A percentile compares a stretch with the other conserved stretches of the same genome.
phyloP scores from a whole-genome alignment of 1,140 invertebrate genomes.

The Anoplophora glabripennis region DNA sequence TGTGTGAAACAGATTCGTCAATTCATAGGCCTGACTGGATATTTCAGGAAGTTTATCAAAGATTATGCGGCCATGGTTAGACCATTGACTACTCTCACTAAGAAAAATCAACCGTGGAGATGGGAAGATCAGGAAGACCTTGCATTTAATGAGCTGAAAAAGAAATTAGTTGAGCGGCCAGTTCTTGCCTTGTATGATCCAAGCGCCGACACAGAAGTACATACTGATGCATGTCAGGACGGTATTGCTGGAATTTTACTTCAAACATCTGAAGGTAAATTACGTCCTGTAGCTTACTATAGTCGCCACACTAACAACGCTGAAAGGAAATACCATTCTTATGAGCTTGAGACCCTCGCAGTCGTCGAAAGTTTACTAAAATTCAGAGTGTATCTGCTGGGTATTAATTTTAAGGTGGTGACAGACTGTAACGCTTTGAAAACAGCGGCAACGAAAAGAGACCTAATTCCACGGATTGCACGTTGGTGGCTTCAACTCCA shows the following conservation, averaged over 20 bases:
- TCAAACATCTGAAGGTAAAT: background rate
- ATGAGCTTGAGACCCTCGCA: slow-evolving; percentile 37
- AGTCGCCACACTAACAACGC: slow-evolving; percentile 15
- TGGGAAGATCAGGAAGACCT: slow-evolving; percentile 26
- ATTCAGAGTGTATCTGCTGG: slow-evolving; percentile 30
- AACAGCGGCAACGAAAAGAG: slow-evolving; percentile 28
- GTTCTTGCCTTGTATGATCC: slow-evolving; percentile 31
- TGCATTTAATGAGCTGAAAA: slow-evolving; percentile 24
- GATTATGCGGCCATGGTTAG: slow-evolving; percentile 34
- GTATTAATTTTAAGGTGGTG: slow-evolving; percentile 26
- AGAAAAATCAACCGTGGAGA: slow-evolving; percentile 32
- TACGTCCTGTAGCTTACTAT: slow-evolving; percentile 22
- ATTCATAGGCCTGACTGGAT: slow-evolving; percentile 42
- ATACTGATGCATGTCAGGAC: slow-evolving; percentile 33
- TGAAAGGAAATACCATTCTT: slow-evolving; percentile 44
- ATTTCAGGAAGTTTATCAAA: slow-evolving; percentile 45
- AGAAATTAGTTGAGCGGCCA: slow-evolving; percentile 17
- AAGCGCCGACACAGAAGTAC: slow-evolving; percentile 30
- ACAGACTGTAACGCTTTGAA: slow-evolving; percentile 38
- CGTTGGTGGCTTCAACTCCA: slow-evolving; percentile 36
- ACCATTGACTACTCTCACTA: slow-evolving; percentile 35
- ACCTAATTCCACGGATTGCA: slow-evolving; percentile 32
- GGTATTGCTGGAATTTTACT: slow-evolving; percentile 28
- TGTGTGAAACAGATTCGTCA: slow-evolving; percentile 32
- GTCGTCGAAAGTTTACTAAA: slow-evolving; percentile 36